phyloP scores from a whole-genome alignment of 1,140 invertebrate species.

The Heliothis virescens region DNA sequence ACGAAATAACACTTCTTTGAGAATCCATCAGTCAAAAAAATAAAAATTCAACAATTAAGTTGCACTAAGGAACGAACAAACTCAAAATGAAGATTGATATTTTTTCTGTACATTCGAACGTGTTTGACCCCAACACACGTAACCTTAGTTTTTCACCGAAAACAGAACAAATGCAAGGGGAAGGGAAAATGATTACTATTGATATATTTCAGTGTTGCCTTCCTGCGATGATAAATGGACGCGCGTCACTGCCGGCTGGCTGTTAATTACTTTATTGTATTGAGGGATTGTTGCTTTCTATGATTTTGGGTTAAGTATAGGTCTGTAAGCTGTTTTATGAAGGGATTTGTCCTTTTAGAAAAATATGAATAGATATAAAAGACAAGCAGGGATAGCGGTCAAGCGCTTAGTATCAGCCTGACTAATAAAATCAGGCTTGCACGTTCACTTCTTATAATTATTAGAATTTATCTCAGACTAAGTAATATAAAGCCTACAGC shows the following conservation, averaged over 20 bases:
- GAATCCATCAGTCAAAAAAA: too few species aligned
- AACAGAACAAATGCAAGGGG: constrained; percentile 30
- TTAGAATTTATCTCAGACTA: too few species aligned
- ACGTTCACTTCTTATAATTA: too few species aligned
- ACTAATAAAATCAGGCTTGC: too few species aligned
- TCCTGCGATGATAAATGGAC: constrained; percentile 23
- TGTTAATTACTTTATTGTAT: constrained; percentile 34
- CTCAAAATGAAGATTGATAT: neutral
- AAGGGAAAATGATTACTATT: constrained; percentile 36
- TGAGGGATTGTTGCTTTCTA: constrained; percentile 19
- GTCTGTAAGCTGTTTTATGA: neutral
- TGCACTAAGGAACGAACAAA: too few species aligned
- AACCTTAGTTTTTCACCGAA: neutral
- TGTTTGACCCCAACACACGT: neutral
- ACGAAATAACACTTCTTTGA: too few species aligned
- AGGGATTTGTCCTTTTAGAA: neutral
- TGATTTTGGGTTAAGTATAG: neutral
- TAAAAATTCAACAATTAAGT: too few species aligned
- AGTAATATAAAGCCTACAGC: too few species aligned
- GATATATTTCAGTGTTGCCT: constrained; percentile 27
- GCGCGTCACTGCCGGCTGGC: constrained; percentile 25
- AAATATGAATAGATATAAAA: neutral
- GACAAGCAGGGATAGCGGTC: neutral
- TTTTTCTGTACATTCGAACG: neutral
- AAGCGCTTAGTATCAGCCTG: too few species aligned